A percentile compares a stretch with the other conserved stretches of the same genome.
phyloP scores from a whole-genome alignment of 1,140 invertebrate genomes.

The Nasonia vitripennis region DNA sequence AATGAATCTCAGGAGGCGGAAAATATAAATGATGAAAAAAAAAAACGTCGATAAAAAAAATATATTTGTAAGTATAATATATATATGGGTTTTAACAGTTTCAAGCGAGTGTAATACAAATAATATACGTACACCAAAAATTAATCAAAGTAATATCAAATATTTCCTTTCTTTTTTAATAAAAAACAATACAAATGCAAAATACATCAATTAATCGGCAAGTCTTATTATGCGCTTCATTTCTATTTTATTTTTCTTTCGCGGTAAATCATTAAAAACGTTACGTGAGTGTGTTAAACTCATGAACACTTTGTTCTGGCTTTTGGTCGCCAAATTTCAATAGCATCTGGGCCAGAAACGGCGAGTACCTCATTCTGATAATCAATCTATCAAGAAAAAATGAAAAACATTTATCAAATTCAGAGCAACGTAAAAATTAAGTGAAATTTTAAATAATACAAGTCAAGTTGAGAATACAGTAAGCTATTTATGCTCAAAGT shows the following conservation, averaged over 20 bases:
- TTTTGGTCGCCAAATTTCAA: slow-evolving; percentile 67
- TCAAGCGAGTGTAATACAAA: slow-evolving; percentile 39
- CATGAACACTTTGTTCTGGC: slow-evolving; percentile 47
- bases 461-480: slow-evolving; percentile 14
- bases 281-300: slow-evolving; percentile 29
- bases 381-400: slow-evolving; percentile 62
- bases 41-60: neutral
- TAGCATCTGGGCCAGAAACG: slow-evolving; percentile 63
- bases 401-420: slow-evolving; percentile 31
- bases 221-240: slow-evolving; percentile 38
- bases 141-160: slow-evolving; percentile 44
- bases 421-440: slow-evolving; percentile 28
- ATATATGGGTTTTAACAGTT: slow-evolving; percentile 25
- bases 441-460: neutral
- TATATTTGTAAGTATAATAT: slow-evolving; percentile 12
- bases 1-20: neutral
- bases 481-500: slow-evolving; percentile 21
- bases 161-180: slow-evolving; percentile 26
- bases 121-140: slow-evolving; percentile 42
- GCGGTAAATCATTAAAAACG: slow-evolving; percentile 44
- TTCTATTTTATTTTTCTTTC: slow-evolving; percentile 32
- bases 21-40: neutral
- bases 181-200: slow-evolving; percentile 49
- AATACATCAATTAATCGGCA: slow-evolving; percentile 45
- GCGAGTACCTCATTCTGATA: slow-evolving; percentile 68